Conservation (phyloP, 2,888 invertebrate species). For the Argyra leucocephala region DNA sequence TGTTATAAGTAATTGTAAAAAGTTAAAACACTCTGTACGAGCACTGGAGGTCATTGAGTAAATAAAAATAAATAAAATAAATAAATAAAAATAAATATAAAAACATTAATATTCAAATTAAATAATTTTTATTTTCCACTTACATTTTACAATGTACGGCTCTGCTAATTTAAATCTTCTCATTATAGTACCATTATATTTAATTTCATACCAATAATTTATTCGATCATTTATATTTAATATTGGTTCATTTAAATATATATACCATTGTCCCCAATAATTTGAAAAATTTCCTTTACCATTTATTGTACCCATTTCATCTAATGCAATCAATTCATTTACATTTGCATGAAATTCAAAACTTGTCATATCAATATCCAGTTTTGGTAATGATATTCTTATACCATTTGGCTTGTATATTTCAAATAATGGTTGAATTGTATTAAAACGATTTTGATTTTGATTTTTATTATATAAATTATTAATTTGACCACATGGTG, state of each 20-base stretch:
- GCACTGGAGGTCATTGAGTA: no score
- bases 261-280: not conserved
- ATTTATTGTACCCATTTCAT: not conserved
- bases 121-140: not conserved
- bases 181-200: not conserved
- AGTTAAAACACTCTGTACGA: no score
- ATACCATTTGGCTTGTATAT: not conserved
- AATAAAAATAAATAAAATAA: no score
- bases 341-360: slow-evolving; percentile 7
- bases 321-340: not conserved
- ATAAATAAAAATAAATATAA: no score
- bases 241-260: not conserved
- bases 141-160: not conserved
- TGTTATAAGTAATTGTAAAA: no score
- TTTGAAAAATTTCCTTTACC: not conserved
- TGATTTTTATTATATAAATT: not conserved
- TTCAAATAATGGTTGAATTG: not conserved
- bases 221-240: not conserved
- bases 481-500: not conserved
- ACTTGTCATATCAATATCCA: not conserved
- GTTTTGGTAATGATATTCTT: not conserved
- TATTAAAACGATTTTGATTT: no score
- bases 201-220: slow-evolving; percentile 7
- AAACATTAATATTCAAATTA: no score
- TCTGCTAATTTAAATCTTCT: not conserved